Base-by-base conservation (phyloP, 2,113 vertebrate species). In the Nestor notabilis region DNA sequence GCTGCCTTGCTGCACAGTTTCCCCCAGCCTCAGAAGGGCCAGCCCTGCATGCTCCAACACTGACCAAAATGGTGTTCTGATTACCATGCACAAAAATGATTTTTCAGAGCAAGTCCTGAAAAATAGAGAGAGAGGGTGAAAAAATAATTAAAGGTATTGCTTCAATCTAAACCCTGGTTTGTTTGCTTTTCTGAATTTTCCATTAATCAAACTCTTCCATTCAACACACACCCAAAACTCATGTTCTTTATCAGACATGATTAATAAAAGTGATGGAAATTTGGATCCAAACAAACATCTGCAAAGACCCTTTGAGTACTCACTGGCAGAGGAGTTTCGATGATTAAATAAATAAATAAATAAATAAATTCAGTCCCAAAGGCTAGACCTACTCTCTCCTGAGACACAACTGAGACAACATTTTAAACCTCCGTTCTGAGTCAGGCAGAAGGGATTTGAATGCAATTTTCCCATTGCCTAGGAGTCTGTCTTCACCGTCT, bases 241-340 rank as follows among this genome's bases (percentile, higher is more conserved):
- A 18, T n/a, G 5, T 37, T 64, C 27, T 96, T 93, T 85, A 91
- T 70, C 61, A 80, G 52, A 61, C 7, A 18, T 9, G 21, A 78
- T 33, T 56, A 89, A 85, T 79, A 87, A 65, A 96, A 93, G 43
- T 33, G 21, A 68, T 33, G 18, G 44, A 85, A 89, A 82, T 76
- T 41, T 83, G 29, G 19, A 78, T 55, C 1, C 1, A 90, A 78
- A 89, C 11, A 84, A 64, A 33, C 8, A 64, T 18, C 35, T 78
- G 24, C 60, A 92, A 33, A 86, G n/a, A 74, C 8, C 66, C 21
- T 74, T 80, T 2, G 18, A n/a, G 19, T 49, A 43, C 17, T 68
- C 29, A 46, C 24, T 89, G 60, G 24, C 14, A 93, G 53, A 7
- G 2, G 25, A 37, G 12, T 49, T 83, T 49, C 21, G 37, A 72